Base-by-base conservation (phyloP, 1,140 invertebrate species). In the Tribolium castaneum region DNA sequence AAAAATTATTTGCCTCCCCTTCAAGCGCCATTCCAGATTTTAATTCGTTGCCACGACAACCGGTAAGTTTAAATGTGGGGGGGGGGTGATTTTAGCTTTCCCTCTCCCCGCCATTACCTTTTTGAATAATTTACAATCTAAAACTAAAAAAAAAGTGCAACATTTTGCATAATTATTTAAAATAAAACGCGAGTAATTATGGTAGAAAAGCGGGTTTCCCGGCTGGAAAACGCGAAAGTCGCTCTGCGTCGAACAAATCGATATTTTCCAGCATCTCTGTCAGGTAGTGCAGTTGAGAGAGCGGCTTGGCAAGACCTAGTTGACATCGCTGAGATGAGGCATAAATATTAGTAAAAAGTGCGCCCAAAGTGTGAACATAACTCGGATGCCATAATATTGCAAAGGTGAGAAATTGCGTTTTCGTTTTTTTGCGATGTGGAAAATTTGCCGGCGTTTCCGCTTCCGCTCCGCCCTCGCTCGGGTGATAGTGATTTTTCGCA, bases 221-320 rank as follows among this genome's bases (percentile, higher is more conserved):
- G 54, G 14, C 16, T 22, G 19, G 25, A 59, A 59, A 7, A 6
- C 19, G 6, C 5, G 16, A 59, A 25, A 30, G n/a, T 34, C 30
- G 22, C 14, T 35, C 30, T 12, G 25, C n/a, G 25, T 59, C 10
- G 25, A 12, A 12, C 13, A 72, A 16, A 73, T 73, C 71, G 71
- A 73, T 73, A 73, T 73, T 73, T 73, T 73, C 71, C 71, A 73
- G 71, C 71, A 73, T 73, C 71, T 73, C 71, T 22, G 71, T 35
- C 25, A 14, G 22, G 30, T 7, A 16, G 71, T 73, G 49, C 49
- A 54, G 30, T 45, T 50, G 70, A 9, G 62, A 25, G 16, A 45
- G 39, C 22, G 70, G 14, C 19, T 22, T 30, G 54, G 22, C 54
- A 59, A 59, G 54, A 22, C 54, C 54, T 0, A 59, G 54, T 66